Conservation (phyloP, 2,797 vertebrate species). For the Buceros bicornis region DNA sequence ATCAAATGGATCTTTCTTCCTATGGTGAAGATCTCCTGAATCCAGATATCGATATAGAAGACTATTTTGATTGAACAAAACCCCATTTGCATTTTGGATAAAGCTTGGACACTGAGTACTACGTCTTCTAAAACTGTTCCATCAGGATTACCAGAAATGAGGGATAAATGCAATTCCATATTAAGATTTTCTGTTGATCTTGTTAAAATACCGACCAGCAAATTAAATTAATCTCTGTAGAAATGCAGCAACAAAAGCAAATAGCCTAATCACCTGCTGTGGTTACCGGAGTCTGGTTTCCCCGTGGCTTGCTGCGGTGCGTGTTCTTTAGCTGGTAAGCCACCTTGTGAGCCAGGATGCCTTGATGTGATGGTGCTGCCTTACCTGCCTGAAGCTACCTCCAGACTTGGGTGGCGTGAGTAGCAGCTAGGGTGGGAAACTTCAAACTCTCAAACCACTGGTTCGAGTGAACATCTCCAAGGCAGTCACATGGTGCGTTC, state of each 20-base stretch:
- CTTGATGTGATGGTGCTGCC: neutral
- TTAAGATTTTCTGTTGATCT: neutral
- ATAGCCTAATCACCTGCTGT: neutral
- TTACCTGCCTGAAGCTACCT: neutral
- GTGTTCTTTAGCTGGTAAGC: neutral
- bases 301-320: neutral
- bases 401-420: rapidly evolving
- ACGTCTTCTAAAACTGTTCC: neutral
- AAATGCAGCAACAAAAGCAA: neutral
- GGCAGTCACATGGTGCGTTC: rapidly evolving
- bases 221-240: neutral
- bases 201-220: neutral
- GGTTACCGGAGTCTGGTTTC: neutral
- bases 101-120: neutral
- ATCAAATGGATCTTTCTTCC: conserved; percentile 93
- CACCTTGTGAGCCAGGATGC: neutral
- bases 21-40: conserved; percentile 93
- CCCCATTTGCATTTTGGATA: neutral
- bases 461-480: neutral
- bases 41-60: conserved; percentile 94
- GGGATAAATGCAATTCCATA: neutral
- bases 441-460: neutral
- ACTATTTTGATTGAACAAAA: conserved; percentile 92
- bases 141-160: neutral
- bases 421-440: too few species aligned